Percentiles rank a stretch among this genome's conserved stretches.
Evolutionary conservation across 2,113 vertebrate species (phyloP).

Genomic region (Girardinichthys multiradiatus): DNA sequence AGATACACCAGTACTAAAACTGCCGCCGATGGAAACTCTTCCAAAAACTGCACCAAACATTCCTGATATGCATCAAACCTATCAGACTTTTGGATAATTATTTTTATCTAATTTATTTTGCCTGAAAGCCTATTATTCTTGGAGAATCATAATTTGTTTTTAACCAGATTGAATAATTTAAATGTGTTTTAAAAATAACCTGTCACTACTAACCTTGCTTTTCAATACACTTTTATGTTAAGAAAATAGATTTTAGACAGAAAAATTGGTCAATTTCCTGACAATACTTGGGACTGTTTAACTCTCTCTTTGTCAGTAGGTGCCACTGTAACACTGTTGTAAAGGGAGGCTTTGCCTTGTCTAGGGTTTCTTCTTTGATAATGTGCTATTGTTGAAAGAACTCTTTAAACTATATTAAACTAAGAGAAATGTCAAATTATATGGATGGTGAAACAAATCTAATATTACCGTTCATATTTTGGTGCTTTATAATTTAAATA

Average conservation of each 20-base stretch:
- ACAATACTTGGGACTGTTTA: background rate
- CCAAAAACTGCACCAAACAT: constrained; percentile 17
- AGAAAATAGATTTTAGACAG: background rate
- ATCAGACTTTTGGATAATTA: background rate
- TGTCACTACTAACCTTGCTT: background rate
- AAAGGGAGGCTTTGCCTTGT: background rate
- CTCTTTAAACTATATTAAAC: background rate
- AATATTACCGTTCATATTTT: background rate
- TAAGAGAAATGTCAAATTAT: background rate
- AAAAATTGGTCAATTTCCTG: too few species aligned
- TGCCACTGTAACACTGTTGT: constrained; percentile 8
- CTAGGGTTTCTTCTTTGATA: background rate
- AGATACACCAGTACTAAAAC: constrained; percentile 23
- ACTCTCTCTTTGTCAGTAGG: constrained; percentile 29
- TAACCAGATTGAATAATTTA: background rate
- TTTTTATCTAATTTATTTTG: constrained; percentile 3
- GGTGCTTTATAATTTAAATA: background rate
- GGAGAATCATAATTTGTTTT: constrained; percentile 17
- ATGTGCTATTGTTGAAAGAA: background rate
- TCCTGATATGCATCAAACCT: constrained; percentile 15
- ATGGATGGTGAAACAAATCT: constrained; percentile 1
- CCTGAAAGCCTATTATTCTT: background rate
- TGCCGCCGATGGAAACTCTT: constrained; percentile 6
- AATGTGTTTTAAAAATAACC: background rate
- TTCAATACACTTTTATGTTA: background rate